These are phyloP conservation scores for Xiphydria camelus DNA, from an alignment of 2,888 invertebrate species.

Conservation along the genomic window DNA sequence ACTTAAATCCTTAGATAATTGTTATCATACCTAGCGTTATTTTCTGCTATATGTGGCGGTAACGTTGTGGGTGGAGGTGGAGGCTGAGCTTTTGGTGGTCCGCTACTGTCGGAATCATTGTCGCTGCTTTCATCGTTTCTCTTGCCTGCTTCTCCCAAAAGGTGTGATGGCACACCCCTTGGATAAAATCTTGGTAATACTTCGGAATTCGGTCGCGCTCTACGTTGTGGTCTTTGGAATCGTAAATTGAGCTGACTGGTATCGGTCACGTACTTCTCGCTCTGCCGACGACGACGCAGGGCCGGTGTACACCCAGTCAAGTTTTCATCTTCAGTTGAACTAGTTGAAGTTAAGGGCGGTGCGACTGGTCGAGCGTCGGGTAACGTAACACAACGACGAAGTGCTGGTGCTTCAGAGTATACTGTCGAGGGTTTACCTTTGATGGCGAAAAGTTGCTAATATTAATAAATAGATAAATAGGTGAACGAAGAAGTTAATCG, in stretches of 20 bases:
- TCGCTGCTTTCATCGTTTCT: slow-evolving; percentile 53
- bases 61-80: slow-evolving; percentile 50
- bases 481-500: too few relatives aligned
- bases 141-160: slow-evolving; percentile 46
- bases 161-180: slow-evolving; percentile 52
- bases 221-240: slow-evolving; percentile 68
- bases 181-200: slow-evolving; percentile 42
- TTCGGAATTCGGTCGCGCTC: slow-evolving; percentile 46
- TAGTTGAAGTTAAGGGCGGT: slow-evolving; percentile 45
- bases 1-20: slow-evolving; percentile 10
- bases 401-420: slow-evolving; percentile 38
- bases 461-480: too few relatives aligned
- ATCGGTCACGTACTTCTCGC: slow-evolving; percentile 84
- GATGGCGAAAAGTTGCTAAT: slow-evolving; percentile 47
- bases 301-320: slow-evolving; percentile 65
- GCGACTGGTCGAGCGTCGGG: slow-evolving; percentile 52
- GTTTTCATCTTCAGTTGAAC: slow-evolving; percentile 53
- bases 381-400: slow-evolving; percentile 56
- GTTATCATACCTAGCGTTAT: slow-evolving; percentile 50
- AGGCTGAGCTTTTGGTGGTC: slow-evolving; percentile 33
- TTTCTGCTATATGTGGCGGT: slow-evolving; percentile 52
- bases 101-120: slow-evolving; percentile 52
- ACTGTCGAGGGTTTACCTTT: slow-evolving; percentile 48
- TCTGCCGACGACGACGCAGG: slow-evolving; percentile 73
- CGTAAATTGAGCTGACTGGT: slow-evolving; percentile 80